A percentile compares a stretch with the other conserved stretches of the same genome.
Evolutionary conservation across 2,797 vertebrate genomes (phyloP).

Genomic region (Carcharodon carcharias): DNA sequence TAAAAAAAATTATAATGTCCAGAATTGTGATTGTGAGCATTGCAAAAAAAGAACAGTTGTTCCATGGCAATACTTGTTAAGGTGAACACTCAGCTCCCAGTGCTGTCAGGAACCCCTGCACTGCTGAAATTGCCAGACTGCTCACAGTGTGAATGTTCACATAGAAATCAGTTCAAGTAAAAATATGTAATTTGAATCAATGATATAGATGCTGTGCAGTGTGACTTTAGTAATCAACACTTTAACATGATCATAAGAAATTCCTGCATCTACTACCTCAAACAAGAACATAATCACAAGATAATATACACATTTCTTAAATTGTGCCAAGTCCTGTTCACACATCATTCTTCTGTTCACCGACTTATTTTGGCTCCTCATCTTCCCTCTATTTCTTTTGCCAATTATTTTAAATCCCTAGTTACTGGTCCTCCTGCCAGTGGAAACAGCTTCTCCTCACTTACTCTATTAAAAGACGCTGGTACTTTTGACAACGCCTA

Average conservation of each 20-base stretch:
- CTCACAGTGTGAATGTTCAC: background rate
- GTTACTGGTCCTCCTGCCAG: background rate
- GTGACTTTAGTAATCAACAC: background rate
- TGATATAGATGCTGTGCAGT: background rate
- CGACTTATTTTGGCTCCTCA: background rate
- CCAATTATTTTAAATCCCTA: background rate
- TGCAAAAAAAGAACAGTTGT: background rate
- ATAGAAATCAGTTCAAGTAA: background rate
- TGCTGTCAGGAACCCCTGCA: background rate
- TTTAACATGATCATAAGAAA: background rate
- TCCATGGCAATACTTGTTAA: background rate
- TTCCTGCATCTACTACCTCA: background rate
- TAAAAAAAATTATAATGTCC: background rate
- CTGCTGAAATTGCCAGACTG: no score
- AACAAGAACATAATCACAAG: background rate
- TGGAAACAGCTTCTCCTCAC: background rate
- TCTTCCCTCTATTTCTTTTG: background rate
- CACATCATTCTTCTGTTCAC: background rate
- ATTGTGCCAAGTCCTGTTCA: background rate
- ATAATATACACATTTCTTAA: background rate
- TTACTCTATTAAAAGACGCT: background rate
- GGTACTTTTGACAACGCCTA: background rate
- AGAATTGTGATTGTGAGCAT: background rate
- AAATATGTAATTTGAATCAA: background rate
- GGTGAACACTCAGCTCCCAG: background rate